These are phyloP conservation scores for Tachyglossus aculeatus DNA, from an alignment of 2,797 vertebrate genomes.

Conservation along the genomic window DNA sequence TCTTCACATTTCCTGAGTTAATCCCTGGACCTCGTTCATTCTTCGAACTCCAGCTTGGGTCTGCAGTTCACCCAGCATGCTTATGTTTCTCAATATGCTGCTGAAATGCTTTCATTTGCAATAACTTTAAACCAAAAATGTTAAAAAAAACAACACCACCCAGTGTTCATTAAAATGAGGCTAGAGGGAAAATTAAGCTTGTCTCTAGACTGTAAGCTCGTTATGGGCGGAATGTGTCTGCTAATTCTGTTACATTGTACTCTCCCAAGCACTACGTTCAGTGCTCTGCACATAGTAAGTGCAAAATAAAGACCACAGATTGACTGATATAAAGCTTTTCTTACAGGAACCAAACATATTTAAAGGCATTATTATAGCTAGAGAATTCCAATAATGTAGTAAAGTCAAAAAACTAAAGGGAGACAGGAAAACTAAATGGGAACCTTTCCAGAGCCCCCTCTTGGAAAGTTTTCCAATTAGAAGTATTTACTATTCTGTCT, in stretches of 20 bases:
- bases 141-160: constrained; percentile 9
- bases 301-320: too few species aligned
- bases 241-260: too few species aligned
- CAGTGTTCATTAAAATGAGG: too few species aligned
- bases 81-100: too few species aligned
- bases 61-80: too few species aligned
- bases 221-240: too few species aligned
- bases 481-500: not conserved
- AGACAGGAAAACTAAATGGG: not conserved
- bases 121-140: not conserved
- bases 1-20: not conserved
- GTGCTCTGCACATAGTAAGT: too few species aligned
- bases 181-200: too few species aligned
- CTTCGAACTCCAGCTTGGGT: not conserved
- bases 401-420: not conserved
- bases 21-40: not conserved
- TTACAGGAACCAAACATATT: constrained; percentile 7
- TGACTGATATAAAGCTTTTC: too few species aligned
- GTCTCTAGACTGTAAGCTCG: too few species aligned
- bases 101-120: not conserved
- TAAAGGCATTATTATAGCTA: not conserved
- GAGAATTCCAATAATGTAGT: not conserved
- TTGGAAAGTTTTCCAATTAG: not conserved
- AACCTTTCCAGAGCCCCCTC: not conserved
- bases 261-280: too few species aligned